phyloP scores from a whole-genome alignment of 1,140 invertebrate species.

The Eumeta japonica region DNA sequence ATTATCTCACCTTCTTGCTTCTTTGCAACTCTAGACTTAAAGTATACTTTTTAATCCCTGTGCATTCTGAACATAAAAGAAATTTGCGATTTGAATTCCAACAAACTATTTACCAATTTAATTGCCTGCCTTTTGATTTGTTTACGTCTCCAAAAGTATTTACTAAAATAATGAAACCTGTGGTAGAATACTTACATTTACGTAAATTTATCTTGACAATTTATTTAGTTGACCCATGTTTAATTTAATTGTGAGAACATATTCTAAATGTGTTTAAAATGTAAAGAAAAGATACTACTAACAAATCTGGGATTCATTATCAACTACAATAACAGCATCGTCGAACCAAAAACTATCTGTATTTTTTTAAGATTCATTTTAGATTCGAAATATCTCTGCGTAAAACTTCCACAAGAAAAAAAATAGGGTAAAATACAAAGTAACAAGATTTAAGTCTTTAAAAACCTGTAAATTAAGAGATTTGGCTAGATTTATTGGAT shows the following conservation, averaged over 20 bases:
- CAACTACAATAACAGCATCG: no score
- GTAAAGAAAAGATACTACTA: no score
- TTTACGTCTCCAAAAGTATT: conserved; percentile 5
- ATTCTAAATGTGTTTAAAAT: conserved; percentile 7
- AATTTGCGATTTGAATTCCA: conserved; percentile 10
- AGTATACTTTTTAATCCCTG: conserved; percentile 2
- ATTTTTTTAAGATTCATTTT: conserved; percentile 4
- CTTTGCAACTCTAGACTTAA: no score
- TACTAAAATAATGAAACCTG: conserved; percentile 7
- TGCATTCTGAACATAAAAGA: conserved; percentile 7
- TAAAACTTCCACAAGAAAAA: conserved; percentile 2
- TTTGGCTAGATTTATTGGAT: conserved; percentile 3
- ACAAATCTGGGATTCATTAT: no score
- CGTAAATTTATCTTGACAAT: conserved; percentile 4
- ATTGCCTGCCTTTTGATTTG: conserved; percentile 9
- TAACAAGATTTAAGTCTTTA: neutral
- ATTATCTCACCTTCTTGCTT: neutral
- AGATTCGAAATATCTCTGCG: conserved; percentile 1
- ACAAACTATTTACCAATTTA: no score
- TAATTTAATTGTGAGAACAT: conserved; percentile 7
- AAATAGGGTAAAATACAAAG: conserved; percentile 2
- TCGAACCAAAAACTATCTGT: no score
- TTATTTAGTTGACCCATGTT: conserved; percentile 11
- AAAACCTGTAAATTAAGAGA: conserved; percentile 5
- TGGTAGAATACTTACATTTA: conserved; percentile 1